Base-by-base conservation (phyloP, 2,888 invertebrate genomes). In the Gibbula magus region DNA sequence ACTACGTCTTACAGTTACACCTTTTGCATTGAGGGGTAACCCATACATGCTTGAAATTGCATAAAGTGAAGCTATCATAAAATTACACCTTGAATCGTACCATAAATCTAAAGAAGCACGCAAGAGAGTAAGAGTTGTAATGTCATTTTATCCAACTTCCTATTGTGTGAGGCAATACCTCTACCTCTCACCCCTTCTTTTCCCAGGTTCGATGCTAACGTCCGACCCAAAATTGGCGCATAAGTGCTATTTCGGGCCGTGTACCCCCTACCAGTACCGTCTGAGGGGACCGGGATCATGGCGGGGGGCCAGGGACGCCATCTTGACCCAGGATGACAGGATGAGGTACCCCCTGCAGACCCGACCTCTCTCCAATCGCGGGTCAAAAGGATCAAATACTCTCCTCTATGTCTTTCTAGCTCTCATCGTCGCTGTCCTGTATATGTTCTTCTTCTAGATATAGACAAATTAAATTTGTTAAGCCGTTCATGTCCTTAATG, bases 251-350 rank as follows among this genome's bases (percentile, higher is more conserved):
- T 90, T 90, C 70, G 93, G 91, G 0, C 89, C 92, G 2, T 87
- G 86, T 66, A 88, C 91, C 8, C 88, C 93, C 3, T 93, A 92
- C 83, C 93, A 93, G 81, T 93, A 91, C 84, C 87, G 93, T 16
- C 86, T 93, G 10, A 81, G 80, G 52, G 94, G 94, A 0, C 92
- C 93, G 8, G 90, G 93, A 66, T 79, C 86, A 13, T 94, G 94
- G 94, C 67, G 82, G 2, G 93, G 93, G 8, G 94, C 94, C 0
- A 86, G 93, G 67, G 83, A 93, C 2, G 93, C 93, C 22, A 92
- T 94, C 54, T 67, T 92, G 75, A 90, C 89, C 20, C 87, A 88
- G 79, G 89, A 88, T 89, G 88, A 91, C 29, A 82, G 91, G 35
- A 85, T 87, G 8, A 75, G 79, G 20, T 83, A 77, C 39, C 86